Evolutionary conservation across 2,113 vertebrate species (phyloP), one percentile per base, ranked within the genome.

Genomic region (Centropus unirufus): DNA sequence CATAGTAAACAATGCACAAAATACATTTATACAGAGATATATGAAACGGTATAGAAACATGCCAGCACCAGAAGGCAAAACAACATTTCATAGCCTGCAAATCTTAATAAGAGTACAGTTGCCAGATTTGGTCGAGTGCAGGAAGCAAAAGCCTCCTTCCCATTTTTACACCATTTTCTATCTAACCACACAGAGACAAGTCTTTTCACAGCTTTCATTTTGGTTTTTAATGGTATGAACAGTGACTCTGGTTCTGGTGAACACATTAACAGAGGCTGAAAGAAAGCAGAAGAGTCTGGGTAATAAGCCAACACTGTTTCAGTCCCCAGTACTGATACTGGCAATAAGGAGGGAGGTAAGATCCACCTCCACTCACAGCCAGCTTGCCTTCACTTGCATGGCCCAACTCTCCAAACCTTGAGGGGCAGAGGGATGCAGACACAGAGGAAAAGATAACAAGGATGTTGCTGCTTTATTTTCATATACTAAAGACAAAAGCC

Each of bases 1-100:
- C 96, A 97, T 96, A 97, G 97, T 98, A 98, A 99, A 99, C 98
- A 98, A 97, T 68, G 76, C 96, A 98, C 98, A 97, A 96, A 92
- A 67, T 89, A 90, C 95, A 89, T 96, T 95, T 95, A 87, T 83
- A 96, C 89, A 97, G 90, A 95, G 92, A 97, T 96, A 94, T 78
- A 89, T 68, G 84, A 94, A 96, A 97, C 86, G 63, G 77, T 94
- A 87, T 93, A 97, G 88, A 96, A 90, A 97, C 97, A 94, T 95
- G 94, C 97, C 96, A 97, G 95, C 98, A 98, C 97, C 87, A 84
- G 91, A 97, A 98, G 90, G 95, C 93, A 97, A 98, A 89, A 97
- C 81, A 96, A 94, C 68, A 74, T 59, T 90, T 94, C 79, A 96
- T 79, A 97, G 93, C 94, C 66, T 89, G 93, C 9, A 1, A 87